Conservation (phyloP, 2,113 vertebrate genomes). For the Theristicus caerulescens region DNA sequence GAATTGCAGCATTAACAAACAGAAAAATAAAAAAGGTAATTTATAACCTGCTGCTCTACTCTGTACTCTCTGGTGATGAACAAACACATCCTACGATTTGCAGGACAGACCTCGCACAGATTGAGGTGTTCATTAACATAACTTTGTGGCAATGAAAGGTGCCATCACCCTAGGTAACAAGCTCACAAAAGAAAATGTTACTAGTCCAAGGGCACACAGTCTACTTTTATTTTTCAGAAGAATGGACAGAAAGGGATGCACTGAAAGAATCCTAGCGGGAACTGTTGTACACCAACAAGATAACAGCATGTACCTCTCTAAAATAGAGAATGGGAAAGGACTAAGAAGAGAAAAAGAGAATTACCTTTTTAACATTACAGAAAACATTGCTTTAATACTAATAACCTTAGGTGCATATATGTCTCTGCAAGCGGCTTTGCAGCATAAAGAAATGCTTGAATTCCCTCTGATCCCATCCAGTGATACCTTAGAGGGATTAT, state of each 20-base stretch:
- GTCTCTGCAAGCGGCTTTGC: background rate
- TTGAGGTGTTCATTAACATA: slow-evolving; percentile 46
- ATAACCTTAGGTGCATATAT: background rate
- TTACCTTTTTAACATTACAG: background rate
- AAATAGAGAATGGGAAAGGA: background rate
- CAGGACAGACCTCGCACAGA: background rate
- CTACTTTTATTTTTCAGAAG: background rate
- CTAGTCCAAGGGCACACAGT: background rate
- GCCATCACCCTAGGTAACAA: slow-evolving; percentile 38
- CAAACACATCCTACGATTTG: background rate
- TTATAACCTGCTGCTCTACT: slow-evolving; percentile 35
- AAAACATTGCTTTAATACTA: background rate
- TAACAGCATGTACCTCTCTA: background rate
- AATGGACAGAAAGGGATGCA: background rate
- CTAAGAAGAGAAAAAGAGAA: background rate
- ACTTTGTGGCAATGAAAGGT: background rate
- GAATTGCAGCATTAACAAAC: slow-evolving; percentile 36
- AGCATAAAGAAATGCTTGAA: background rate
- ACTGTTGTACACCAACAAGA: background rate
- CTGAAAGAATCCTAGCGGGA: background rate
- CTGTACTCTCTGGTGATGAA: slow-evolving; percentile 1
- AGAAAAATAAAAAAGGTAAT: slow-evolving; percentile 52
- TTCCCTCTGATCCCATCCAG: background rate
- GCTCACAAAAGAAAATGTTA: background rate
- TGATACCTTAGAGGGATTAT: background rate